Evolutionary conservation across 2,113 vertebrate genomes (phyloP), one percentile per base, ranked within the genome.

Genomic region (Hippocampus zosterae): DNA sequence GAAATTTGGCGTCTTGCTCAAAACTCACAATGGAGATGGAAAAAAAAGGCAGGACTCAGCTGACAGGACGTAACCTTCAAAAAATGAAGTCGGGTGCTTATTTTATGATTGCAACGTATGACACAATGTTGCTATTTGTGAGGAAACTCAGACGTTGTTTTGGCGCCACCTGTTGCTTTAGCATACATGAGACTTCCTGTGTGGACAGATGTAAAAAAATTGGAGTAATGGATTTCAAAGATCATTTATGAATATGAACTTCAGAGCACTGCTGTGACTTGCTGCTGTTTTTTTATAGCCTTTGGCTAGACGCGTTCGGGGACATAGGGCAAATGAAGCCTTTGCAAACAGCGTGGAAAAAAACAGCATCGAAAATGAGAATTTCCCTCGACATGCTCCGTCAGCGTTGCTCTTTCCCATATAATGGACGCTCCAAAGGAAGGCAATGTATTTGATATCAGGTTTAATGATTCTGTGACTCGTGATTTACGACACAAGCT

Each of bases 381-480:
- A 69, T 79, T 65, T 59, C 67, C 78, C 64, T 70, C 72, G 75
- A 80, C 13, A 18, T 29, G 27, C 76, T 85, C 81, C 63, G 76
- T 69, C 68, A 21, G 42, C 61, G 12, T 63, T 21, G 46, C 76
- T 87, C 74, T 76, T 73, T 65, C 71, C 59, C 65, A 79, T 59
- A 70, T 83, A 72, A 74, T 25, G 65, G 60, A 48, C 70, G 75
- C 79, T 77, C 70, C 57, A 61, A 68, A 76, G 68, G 74, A 77
- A 80, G 78, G 79, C 73, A 44, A 63, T 37, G 12, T 46, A 74
- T 84, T 88, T 85, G 81, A 88, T 85, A 82, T 83, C 69, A 15
- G 40, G 68, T 41, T 37, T 81, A 68, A 85, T 84, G 77, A 78
- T 76, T 74, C 8, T 3, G 44, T 74, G 75, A 75, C 76, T 64